Evolutionary conservation across 2,113 vertebrate genomes (phyloP), one percentile per base, ranked within the genome.

Genomic region (Irena cyanogastra): DNA sequence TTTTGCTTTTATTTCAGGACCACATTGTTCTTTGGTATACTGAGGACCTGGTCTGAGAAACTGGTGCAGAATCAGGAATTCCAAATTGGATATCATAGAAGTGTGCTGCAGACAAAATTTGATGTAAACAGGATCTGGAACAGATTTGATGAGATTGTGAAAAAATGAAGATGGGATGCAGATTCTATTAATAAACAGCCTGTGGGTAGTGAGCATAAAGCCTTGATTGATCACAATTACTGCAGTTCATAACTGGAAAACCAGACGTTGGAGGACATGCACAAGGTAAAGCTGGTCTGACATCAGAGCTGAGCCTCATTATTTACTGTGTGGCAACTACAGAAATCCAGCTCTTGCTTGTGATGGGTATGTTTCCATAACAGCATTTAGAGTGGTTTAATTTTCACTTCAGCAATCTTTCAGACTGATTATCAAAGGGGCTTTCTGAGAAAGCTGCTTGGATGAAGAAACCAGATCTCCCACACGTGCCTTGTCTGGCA

Each of bases 221-320:
- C 60, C 87, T 88, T 88, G 90, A 94, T 75, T 96, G 94, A 95
- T 94, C 91, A 76, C 92, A 97, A 72, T 96, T 93, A 85, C 81
- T 87, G 66, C 52, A 65, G 83, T 50, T 91, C 83, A 53, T 88
- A 96, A 92, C 77, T 76, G 90, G 61, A 83, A 93, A 94, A 89
- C 42, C 74, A 84, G 93, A 94, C 53, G 0, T 56, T 1, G 0
- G 65, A 86, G 86, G 72, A 94, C 60, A 83, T 20, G 26, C 28
- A 89, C 26, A 54, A 96, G 47, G 83, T 72, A 93, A 92, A 93
- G 37, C 47, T 27, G 8, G 42, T 72, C 60, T 89, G 85, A 87
- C 81, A 78, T 45, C 65, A 76, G 78, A 89, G 64, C 45, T 41
- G 47, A 92, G 75, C 35, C 66, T 74, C 54, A 13, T 44, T 50